A percentile compares a stretch with the other conserved stretches of the same genome.
Evolutionary conservation across 2,888 invertebrate genomes (phyloP).

Genomic region (Dioctria linearis): DNA sequence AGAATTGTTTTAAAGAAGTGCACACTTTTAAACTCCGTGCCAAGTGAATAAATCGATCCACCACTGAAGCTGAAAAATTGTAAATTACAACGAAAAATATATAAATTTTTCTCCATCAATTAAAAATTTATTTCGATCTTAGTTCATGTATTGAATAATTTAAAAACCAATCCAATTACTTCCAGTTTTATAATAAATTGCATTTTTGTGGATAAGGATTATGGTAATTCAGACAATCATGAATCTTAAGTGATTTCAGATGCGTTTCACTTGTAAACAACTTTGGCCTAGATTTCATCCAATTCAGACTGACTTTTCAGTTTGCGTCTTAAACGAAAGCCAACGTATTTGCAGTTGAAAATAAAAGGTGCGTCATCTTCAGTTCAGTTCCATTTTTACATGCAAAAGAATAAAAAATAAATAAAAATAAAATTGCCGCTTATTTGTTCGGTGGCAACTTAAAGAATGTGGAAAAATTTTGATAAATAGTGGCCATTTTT

Average conservation of each 20-base stretch:
- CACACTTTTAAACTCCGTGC: not conserved
- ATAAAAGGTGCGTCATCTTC: conserved; percentile 28
- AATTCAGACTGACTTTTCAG: not conserved
- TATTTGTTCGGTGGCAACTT: conserved; percentile 28
- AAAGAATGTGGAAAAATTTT: conserved; percentile 9
- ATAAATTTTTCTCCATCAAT: too few species aligned
- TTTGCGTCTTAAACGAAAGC: not conserved
- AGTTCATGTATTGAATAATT: too few species aligned
- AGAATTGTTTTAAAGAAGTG: too few species aligned
- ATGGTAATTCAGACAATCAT: not conserved
- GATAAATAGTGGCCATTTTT: conserved; percentile 24
- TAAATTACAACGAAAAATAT: not conserved
- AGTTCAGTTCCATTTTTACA: not conserved
- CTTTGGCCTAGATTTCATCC: conserved; percentile 23
- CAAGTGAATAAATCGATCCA: not conserved
- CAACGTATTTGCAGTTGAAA: conserved; percentile 1
- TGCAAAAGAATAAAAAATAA: not conserved
- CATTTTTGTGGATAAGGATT: not conserved
- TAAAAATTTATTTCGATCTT: too few species aligned
- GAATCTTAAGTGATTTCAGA: not conserved
- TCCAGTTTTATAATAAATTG: not conserved
- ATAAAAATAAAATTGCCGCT: not conserved
- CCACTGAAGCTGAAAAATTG: not conserved
- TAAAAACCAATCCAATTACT: too few species aligned
- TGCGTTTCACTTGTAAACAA: conserved; percentile 21